Evolutionary conservation across 2,888 invertebrate species (phyloP).

Genomic region (Bugula neritina): DNA sequence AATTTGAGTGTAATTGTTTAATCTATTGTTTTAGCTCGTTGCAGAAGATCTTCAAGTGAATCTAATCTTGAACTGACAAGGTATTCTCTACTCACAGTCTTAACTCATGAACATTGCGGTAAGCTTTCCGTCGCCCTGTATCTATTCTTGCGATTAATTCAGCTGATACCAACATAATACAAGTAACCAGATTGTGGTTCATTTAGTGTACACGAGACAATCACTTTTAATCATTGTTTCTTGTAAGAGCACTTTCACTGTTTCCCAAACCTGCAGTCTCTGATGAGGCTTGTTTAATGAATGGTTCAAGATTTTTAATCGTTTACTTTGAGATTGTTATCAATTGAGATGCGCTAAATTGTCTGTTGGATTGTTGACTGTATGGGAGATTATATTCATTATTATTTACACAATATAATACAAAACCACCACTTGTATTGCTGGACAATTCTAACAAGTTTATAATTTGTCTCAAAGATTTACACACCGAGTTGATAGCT

Average conservation of each 20-base stretch:
- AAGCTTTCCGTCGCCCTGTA: background rate
- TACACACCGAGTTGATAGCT: background rate
- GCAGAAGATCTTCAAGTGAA: too few relatives aligned
- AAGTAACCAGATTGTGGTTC: background rate
- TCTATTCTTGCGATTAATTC: background rate
- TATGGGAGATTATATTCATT: background rate
- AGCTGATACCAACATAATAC: background rate
- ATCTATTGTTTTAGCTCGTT: too few relatives aligned
- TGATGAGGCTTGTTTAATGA: background rate
- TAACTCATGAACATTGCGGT: background rate
- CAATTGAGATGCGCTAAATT: background rate
- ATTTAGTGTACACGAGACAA: background rate
- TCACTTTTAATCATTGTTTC: background rate
- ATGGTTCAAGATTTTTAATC: background rate
- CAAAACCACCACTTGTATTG: constrained; percentile 19
- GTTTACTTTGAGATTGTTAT: constrained; percentile 12
- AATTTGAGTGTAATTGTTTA: too few relatives aligned
- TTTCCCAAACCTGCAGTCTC: background rate
- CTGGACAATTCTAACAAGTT: background rate
- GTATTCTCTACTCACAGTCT: background rate
- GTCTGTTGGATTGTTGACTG: constrained; percentile 5
- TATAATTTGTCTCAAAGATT: constrained; percentile 19
- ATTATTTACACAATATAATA: background rate
- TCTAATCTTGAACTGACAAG: too few relatives aligned
- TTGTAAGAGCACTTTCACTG: background rate